phyloP scores from a whole-genome alignment of 1,140 invertebrate species.

The Drosophila takahashii region DNA sequence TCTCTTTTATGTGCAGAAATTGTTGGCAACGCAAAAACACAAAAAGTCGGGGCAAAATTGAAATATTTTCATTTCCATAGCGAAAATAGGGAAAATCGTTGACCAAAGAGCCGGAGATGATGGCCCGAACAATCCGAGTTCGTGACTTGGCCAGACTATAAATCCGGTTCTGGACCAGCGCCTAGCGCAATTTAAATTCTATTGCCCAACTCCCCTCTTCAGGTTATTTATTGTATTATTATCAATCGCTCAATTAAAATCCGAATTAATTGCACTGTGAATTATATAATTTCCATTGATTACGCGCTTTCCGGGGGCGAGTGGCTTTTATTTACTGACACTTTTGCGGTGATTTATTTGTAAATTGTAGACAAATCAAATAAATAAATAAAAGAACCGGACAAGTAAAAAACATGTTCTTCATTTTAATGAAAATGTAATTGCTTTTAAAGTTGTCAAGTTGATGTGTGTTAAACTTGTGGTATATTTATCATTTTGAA shows the following conservation, averaged over 20 bases:
- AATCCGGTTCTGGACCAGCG: constrained; percentile 49
- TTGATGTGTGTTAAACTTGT: no score
- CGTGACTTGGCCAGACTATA: constrained; percentile 42
- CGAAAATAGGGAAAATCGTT: background rate
- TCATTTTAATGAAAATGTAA: constrained; percentile 11
- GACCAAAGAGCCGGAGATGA: constrained; percentile 6
- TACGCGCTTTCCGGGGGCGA: constrained; percentile 4
- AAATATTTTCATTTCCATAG: constrained; percentile 34
- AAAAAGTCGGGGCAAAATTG: constrained; percentile 24
- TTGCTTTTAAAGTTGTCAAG: background rate
- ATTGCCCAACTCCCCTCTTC: constrained; percentile 6
- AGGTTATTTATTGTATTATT: constrained; percentile 47
- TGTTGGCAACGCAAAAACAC: constrained; percentile 1
- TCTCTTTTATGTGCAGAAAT: constrained; percentile 53
- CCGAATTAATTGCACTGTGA: constrained; percentile 37
- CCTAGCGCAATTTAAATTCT: constrained; percentile 44
- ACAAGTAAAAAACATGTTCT: background rate
- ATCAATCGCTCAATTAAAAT: constrained; percentile 54
- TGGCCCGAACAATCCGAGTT: constrained; percentile 9
- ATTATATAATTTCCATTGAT: constrained; percentile 47
- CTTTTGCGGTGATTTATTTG: constrained; percentile 32
- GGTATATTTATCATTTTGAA: no score
- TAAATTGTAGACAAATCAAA: constrained; percentile 12
- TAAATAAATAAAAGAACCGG: constrained; percentile 12
- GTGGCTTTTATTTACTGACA: constrained; percentile 29